These are phyloP conservation scores for Myotis yumanensis DNA, from an alignment of 2,113 vertebrate species.

Conservation along the genomic window DNA sequence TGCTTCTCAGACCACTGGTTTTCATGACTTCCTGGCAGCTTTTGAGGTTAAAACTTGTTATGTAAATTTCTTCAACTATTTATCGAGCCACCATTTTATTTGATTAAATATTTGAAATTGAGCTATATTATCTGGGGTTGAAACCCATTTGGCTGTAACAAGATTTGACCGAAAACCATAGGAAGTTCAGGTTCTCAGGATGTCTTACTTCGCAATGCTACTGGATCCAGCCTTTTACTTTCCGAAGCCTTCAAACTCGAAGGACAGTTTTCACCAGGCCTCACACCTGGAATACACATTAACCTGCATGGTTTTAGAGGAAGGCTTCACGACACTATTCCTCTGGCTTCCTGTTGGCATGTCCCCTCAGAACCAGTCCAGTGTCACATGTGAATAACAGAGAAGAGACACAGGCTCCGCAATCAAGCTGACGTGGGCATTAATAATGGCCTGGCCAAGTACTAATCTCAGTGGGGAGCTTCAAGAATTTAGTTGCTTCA, in stretches of 20 bases:
- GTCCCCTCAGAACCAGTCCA: background rate
- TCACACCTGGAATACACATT: background rate
- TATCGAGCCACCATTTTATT: background rate
- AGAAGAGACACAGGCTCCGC: background rate
- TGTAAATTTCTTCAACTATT: background rate
- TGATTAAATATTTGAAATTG: background rate
- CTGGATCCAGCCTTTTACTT: background rate
- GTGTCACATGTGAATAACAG: background rate
- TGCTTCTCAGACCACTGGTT: background rate
- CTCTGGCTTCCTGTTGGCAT: background rate
- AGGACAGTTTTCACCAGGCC: background rate
- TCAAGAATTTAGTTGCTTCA: background rate
- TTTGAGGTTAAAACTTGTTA: background rate
- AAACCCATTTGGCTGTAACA: background rate
- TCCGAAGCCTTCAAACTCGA: background rate
- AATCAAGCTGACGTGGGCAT: background rate
- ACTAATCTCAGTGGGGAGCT: background rate
- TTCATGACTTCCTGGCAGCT: background rate
- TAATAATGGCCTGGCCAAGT: background rate
- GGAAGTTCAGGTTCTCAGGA: background rate
- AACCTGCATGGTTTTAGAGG: background rate
- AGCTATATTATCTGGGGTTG: background rate
- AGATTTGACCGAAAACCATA: conserved; percentile 10
- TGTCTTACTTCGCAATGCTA: background rate
- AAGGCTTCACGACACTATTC: background rate